These are phyloP conservation scores for Aradophagus sp. DNA, from an alignment of 1,140 invertebrate genomes.

Conservation along the genomic window DNA sequence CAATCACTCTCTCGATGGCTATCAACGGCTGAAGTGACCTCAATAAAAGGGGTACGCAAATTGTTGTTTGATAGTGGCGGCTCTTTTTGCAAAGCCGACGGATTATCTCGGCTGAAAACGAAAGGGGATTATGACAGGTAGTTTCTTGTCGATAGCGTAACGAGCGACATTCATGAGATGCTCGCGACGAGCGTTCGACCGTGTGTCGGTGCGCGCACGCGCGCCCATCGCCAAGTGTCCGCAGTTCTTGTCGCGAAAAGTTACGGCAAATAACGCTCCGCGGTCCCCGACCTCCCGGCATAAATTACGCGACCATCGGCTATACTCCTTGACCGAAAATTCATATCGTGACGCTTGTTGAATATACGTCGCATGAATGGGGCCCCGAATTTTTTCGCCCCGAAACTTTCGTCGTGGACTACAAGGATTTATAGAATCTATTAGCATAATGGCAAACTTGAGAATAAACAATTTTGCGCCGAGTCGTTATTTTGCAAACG, in stretches of 20 bases:
- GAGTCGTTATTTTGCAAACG: no score
- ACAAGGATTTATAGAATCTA: no score
- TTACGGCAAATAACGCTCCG: slow-evolving; percentile 38
- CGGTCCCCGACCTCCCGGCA: slow-evolving; percentile 25
- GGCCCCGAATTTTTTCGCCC: no score
- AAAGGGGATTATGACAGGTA: slow-evolving; percentile 34
- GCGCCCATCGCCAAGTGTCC: slow-evolving; percentile 24
- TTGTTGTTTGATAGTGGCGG: neutral
- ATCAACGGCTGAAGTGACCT: no score
- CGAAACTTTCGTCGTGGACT: no score
- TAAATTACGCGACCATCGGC: slow-evolving; percentile 43
- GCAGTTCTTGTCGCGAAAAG: slow-evolving; percentile 46
- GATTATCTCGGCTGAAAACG: slow-evolving; percentile 33
- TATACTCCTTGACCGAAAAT: slow-evolving; percentile 32
- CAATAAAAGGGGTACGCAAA: no score
- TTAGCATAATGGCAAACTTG: no score
- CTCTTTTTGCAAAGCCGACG: slow-evolving; percentile 1
- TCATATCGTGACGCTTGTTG: slow-evolving; percentile 36
- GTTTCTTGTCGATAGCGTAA: slow-evolving; percentile 47
- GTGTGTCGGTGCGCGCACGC: slow-evolving; percentile 15
- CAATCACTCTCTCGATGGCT: no score
- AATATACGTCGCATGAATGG: slow-evolving; percentile 7
- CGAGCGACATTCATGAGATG: slow-evolving; percentile 50
- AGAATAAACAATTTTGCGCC: no score
- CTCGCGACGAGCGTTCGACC: slow-evolving; percentile 23